Base-by-base conservation (phyloP, 2,113 vertebrate genomes). In the Colistium nudipinnis region DNA sequence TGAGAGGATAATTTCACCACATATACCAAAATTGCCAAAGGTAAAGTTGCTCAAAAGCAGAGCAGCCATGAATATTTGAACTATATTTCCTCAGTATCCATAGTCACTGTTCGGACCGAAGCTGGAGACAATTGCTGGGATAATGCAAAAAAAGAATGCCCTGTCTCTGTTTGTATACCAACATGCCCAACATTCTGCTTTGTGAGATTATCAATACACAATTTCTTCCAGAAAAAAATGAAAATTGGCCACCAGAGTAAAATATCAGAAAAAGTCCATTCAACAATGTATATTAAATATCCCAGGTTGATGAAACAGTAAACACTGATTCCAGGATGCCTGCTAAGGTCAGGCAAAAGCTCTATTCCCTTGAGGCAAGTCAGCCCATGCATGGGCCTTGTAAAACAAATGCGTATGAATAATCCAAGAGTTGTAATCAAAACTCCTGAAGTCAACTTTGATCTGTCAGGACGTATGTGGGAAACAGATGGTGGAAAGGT, bases 401-500 rank as follows among this genome's bases (percentile, higher is more conserved):
- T 60, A 62, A 64, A 74, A 61, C 70, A 53, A 47, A 71, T 51
- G 52, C 56, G 64, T 74, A 62, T 82, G 74, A 85, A 83, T 87
- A 80, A 88, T 80, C 76, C 69, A 74, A 11, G 48, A 73, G 74
- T 69, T 83, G 73, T 80, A 81, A 87, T 87, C 74, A 87, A 78
- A 81, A 76, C 43, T 47, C 52, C 51, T 75, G 53, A 76, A 74
- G 73, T 73, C 78, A 51, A 62, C 33, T 65, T 53, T 59, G 38
- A 53, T 53, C 70, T 77, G 74, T 85, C 59, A 74, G 68, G 57
- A 43, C 16, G 20, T 12, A 30, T 19, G 45, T 49, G 54, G 74
- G 75, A 80, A 84, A 69, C 85, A 91, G 82, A 88, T 80, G 82
- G 80, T 69, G 53, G 53, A 77, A 75, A 87, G 87, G 88, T 89